Base-by-base conservation (phyloP, 2,888 invertebrate species). In the Ormyrus rosae region DNA sequence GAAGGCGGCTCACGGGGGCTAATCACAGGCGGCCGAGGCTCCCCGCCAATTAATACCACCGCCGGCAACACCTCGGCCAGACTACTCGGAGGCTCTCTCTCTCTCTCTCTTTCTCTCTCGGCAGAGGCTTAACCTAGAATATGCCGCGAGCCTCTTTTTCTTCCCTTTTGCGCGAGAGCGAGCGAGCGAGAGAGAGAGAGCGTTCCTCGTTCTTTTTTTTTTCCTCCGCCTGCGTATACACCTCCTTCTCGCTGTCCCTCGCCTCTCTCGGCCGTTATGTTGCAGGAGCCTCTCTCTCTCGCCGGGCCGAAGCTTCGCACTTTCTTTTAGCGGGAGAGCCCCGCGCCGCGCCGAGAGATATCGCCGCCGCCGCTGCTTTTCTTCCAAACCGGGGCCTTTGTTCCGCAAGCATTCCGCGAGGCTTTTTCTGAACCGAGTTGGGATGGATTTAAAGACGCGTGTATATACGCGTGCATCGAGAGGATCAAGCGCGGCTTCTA, bases 21-120 rank as follows among this genome's bases (percentile, higher is more conserved):
- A 86, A 87, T 87, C 86, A 86, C 86, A 86, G 85, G 85, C 87
- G 86, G 86, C 85, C 67, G 81, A 77, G 82, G 86, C 85, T 86
- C 86, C 86, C 87, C 87, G 88, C 88, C 89, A 89, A 88, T 89
- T 88, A 89, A 89, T 89, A 88, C 87, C 88, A 88, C 88, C 88
- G 87, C 86, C 86, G 87, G 88, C 88, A 88, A 88, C 87, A 87
- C 87, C 86, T 87, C 87, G 86, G 83, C 67, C 77, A 75, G 79
- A 79, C 34, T 34, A 34, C 72, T 74, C 80, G 70, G 69, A 70
- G 70, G 70, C 74, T 69, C 77, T 73, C 68, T 70, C 71, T 68
- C 79, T 71, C 65, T 19, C 50, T 69, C 67, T 46, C 70, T 58
- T 65, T 56, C 55, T 46, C 48, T 45, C 58, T 45, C 34, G 34